A percentile compares a stretch with the other conserved stretches of the same genome.
These are phyloP conservation scores for Periparus ater DNA, from an alignment of 2,797 vertebrate species.

Conservation along the genomic window DNA sequence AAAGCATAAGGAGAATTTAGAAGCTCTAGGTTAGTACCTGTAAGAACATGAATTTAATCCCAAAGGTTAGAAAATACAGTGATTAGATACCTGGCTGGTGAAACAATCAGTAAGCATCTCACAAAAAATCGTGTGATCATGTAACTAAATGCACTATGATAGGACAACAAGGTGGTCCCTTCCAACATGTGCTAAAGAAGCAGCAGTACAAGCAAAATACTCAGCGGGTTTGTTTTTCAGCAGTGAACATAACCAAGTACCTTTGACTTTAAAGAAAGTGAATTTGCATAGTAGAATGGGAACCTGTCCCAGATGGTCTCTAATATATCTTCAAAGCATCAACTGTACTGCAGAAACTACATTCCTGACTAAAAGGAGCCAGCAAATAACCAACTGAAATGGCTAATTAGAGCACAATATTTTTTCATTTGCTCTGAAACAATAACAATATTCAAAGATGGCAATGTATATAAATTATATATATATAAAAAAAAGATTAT, in stretches of 20 bases:
- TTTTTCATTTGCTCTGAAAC: neutral
- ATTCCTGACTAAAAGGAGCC: neutral
- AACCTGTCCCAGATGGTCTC: neutral
- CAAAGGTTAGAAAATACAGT: neutral
- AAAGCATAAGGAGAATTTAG: neutral
- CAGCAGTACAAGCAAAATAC: neutral
- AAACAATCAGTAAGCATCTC: neutral
- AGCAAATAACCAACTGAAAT: neutral
- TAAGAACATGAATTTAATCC: neutral
- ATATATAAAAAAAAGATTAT: too few species aligned
- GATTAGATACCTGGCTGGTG: neutral
- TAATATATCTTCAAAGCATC: neutral
- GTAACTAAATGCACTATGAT: neutral
- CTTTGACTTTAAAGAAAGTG: neutral
- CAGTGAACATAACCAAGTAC: neutral
- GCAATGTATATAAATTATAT: neutral
- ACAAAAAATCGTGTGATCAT: neutral
- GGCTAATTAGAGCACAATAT: neutral
- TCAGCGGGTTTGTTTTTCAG: neutral
- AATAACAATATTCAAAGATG: neutral
- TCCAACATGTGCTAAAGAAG: neutral
- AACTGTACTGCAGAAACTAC: neutral
- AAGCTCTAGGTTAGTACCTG: neutral
- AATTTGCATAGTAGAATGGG: neutral
- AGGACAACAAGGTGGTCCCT: neutral